These are phyloP conservation scores for Platycnemis pennipes DNA, from an alignment of 2,888 invertebrate genomes.

Conservation along the genomic window DNA sequence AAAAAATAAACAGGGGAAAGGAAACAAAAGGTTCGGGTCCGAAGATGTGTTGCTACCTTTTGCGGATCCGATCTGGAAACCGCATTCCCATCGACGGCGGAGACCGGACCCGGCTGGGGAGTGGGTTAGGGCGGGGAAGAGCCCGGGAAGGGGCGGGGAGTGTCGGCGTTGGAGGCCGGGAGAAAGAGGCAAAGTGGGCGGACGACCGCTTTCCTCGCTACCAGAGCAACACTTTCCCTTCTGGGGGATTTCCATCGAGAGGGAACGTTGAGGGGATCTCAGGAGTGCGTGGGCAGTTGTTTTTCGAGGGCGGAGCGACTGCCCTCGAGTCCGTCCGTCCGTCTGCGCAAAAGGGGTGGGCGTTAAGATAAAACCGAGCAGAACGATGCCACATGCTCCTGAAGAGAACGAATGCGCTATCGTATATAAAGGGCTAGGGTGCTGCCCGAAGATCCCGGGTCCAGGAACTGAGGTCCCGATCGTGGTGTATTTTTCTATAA, in stretches of 20 bases:
- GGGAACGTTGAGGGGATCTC: not conserved
- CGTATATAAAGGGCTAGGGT: too few species aligned
- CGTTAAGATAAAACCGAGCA: too few species aligned
- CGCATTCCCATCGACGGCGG: not conserved
- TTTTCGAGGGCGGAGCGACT: not conserved
- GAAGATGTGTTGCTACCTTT: slow-evolving; percentile 12
- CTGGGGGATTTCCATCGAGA: not conserved
- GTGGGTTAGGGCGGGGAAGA: not conserved
- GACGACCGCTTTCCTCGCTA: not conserved
- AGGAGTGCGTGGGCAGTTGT: not conserved
- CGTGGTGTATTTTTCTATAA: too few species aligned
- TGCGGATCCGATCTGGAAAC: slow-evolving; percentile 14
- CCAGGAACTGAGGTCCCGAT: too few species aligned
- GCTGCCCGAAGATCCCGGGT: too few species aligned
- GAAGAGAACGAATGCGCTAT: too few species aligned
- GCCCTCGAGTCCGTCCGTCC: too few species aligned
- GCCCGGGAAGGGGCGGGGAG: not conserved
- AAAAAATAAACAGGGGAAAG: not conserved
- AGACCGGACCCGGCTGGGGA: too few species aligned
- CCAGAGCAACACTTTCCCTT: not conserved
- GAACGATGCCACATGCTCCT: too few species aligned
- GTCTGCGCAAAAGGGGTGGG: too few species aligned
- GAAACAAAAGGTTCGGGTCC: not conserved
- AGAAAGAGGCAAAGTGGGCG: not conserved
- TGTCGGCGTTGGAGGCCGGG: not conserved